These are phyloP conservation scores for Holcopasites calliopsidis DNA, from an alignment of 1,140 invertebrate genomes.

Conservation along the genomic window DNA sequence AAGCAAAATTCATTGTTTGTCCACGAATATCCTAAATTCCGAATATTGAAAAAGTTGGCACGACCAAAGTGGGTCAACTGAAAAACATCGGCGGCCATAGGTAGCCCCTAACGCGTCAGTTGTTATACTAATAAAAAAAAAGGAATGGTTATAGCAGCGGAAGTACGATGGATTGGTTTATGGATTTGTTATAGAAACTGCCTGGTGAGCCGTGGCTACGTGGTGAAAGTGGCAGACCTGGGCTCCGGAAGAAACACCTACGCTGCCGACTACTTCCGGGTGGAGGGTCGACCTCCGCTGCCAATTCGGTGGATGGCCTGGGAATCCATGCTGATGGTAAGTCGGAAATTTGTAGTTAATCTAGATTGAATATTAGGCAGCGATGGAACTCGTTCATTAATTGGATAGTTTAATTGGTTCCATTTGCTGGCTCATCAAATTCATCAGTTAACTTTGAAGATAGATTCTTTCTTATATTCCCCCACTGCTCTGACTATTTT, in stretches of 20 bases:
- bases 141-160: background rate
- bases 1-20: background rate
- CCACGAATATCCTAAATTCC: background rate
- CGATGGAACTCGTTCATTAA: background rate
- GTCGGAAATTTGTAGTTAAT: conserved; percentile 49
- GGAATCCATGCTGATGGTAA: conserved; percentile 85
- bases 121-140: background rate
- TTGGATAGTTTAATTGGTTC: background rate
- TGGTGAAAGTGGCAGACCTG: conserved; percentile 91
- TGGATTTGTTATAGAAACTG: conserved; percentile 85
- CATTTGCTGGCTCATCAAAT: background rate
- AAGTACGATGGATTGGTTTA: background rate
- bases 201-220: conserved; percentile 88
- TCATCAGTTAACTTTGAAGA: background rate
- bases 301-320: conserved; percentile 88
- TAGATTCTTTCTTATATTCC: background rate
- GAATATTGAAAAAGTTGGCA: conserved; percentile 26
- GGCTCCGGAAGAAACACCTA: conserved; percentile 86
- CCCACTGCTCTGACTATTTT: no score
- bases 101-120: background rate
- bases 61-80: background rate
- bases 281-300: conserved; percentile 82
- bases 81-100: background rate
- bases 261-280: conserved; percentile 84
- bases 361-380: background rate